These are phyloP conservation scores for Zaprionus ornatus DNA, from an alignment of 1,140 invertebrate genomes.

Conservation along the genomic window DNA sequence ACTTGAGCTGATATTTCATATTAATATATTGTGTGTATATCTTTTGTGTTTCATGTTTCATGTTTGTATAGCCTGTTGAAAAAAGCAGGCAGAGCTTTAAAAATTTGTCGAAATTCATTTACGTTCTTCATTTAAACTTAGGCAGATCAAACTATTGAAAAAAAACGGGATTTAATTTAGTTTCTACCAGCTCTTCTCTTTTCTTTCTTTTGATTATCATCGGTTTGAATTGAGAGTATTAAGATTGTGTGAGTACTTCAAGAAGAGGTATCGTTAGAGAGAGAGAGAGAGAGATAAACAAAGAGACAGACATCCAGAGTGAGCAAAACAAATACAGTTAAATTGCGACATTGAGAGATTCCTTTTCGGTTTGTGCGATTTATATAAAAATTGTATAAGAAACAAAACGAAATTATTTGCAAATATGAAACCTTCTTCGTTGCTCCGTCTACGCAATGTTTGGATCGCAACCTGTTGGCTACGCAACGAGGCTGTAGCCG, in stretches of 20 bases:
- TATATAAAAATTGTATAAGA: not conserved
- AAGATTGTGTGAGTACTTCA: no score
- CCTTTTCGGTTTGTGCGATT: no score
- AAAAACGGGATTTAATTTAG: constrained; percentile 1
- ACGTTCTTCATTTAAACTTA: constrained; percentile 5
- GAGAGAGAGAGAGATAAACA: no score
- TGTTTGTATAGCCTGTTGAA: not conserved
- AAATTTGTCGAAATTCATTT: constrained; percentile 3
- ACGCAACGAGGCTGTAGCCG: constrained; percentile 61
- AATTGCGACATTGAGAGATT: no score
- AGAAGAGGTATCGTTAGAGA: no score
- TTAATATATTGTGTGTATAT: not conserved
- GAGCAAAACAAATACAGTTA: no score
- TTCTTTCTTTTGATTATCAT: not conserved
- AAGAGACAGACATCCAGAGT: not conserved
- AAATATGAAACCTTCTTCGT: constrained; percentile 54
- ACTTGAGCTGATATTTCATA: not conserved
- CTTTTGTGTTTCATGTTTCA: not conserved
- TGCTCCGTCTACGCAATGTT: constrained; percentile 57
- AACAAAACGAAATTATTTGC: not conserved
- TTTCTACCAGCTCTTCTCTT: not conserved
- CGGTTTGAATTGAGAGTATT: no score
- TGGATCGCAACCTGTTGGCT: constrained; percentile 63
- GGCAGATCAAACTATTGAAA: not conserved
- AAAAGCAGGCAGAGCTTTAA: constrained; percentile 12